Evolutionary conservation across 2,797 vertebrate species (phyloP).

Genomic region (Kryptopterus vitreolus): DNA sequence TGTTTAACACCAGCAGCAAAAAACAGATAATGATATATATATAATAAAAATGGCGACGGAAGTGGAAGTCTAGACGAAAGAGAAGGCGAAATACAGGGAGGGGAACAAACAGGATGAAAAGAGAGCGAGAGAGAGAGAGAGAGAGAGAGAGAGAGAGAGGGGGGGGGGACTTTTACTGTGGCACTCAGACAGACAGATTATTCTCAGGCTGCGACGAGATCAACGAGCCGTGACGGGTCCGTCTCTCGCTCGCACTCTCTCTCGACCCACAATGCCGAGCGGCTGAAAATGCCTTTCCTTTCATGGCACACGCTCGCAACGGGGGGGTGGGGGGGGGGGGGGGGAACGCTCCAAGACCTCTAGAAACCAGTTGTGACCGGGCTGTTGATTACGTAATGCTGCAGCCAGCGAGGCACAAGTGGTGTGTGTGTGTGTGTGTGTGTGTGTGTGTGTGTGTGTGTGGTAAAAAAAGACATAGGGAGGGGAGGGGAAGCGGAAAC

Average conservation of each 20-base stretch:
- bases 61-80: conserved; percentile 13
- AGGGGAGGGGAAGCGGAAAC: conserved; percentile 26
- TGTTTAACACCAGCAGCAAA: not conserved
- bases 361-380: conserved; percentile 50
- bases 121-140: not conserved
- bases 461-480: conserved; percentile 4
- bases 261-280: conserved; percentile 40
- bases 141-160: conserved; percentile 8
- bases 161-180: conserved; percentile 62
- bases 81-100: conserved; percentile 10
- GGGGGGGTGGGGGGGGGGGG: not conserved
- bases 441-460: conserved; percentile 7
- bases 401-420: conserved; percentile 33
- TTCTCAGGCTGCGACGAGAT: conserved; percentile 54
- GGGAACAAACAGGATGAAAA: conserved; percentile 11
- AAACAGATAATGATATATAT: not conserved
- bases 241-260: conserved; percentile 50
- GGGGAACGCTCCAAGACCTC: conserved; percentile 35
- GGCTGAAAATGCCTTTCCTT: conserved; percentile 53
- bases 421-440: conserved; percentile 9
- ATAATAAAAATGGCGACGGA: not conserved
- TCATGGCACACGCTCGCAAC: conserved; percentile 10
- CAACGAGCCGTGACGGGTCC: conserved; percentile 60
- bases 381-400: conserved; percentile 58
- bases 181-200: conserved; percentile 53